phyloP scores from a whole-genome alignment of 2,888 invertebrate species.

The Limnephilus rhombicus region DNA sequence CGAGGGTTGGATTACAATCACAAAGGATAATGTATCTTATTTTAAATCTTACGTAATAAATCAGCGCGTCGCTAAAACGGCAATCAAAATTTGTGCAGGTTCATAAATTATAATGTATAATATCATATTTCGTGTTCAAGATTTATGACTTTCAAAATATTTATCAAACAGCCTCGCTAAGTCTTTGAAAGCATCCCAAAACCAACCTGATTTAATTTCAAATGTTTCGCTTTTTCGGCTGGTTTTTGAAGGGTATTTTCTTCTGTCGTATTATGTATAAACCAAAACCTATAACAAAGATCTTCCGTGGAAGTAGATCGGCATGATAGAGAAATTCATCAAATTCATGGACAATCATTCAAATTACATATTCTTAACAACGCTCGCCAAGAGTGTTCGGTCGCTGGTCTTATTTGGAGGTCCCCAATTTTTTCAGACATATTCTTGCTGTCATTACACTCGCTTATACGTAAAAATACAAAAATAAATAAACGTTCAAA shows the following conservation, averaged over 20 bases:
- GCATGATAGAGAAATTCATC: background rate
- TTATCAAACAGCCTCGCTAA: background rate
- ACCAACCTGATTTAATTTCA: background rate
- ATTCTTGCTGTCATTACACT: background rate
- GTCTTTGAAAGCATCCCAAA: background rate
- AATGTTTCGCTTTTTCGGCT: background rate
- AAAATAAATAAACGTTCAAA: background rate
- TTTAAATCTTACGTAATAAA: background rate
- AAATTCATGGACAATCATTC: background rate
- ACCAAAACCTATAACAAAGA: background rate
- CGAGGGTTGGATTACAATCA: constrained; percentile 45
- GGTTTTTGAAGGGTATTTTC: background rate
- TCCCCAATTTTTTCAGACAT: background rate
- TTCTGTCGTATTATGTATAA: background rate
- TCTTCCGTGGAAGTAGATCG: background rate
- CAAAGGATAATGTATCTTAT: constrained; percentile 25
- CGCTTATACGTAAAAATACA: background rate
- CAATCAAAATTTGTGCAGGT: background rate
- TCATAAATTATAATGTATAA: background rate
- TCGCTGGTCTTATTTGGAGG: background rate
- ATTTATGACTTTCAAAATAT: background rate
- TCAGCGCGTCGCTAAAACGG: background rate
- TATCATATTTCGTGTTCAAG: background rate
- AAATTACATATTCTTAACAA: background rate
- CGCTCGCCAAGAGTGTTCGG: background rate